phyloP scores from a whole-genome alignment of 1,140 invertebrate genomes.

The Drosophila teissieri region DNA sequence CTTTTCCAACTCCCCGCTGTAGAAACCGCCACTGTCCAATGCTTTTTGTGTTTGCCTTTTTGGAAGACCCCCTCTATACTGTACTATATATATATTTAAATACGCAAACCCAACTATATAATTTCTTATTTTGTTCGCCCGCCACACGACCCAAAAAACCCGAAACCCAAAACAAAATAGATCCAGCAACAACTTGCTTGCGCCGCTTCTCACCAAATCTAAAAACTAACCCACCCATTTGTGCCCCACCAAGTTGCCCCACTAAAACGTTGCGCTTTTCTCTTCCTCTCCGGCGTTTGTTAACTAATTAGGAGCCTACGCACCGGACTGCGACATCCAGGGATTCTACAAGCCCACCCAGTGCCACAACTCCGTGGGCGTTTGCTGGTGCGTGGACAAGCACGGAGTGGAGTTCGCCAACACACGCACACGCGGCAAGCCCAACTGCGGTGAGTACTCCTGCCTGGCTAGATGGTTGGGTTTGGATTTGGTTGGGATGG shows the following conservation, averaged over 20 bases:
- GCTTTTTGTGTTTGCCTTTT: conserved; percentile 64
- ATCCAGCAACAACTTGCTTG: conserved; percentile 65
- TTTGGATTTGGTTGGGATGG: not conserved
- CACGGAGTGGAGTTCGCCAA: conserved; percentile 95
- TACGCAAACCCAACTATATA: conserved; percentile 35
- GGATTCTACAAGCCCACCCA: conserved; percentile 94
- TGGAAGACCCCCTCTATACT: conserved; percentile 22
- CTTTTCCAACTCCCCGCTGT: conserved; percentile 11
- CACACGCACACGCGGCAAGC: conserved; percentile 92
- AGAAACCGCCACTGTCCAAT: conserved; percentile 39
- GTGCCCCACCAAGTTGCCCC: conserved; percentile 22
- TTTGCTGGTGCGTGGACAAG: conserved; percentile 97
- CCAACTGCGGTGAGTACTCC: conserved; percentile 92
- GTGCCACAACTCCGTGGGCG: conserved; percentile 92
- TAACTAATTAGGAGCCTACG: conserved; percentile 88
- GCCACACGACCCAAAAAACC: conserved; percentile 33
- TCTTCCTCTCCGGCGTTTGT: conserved; percentile 40
- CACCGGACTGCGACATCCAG: conserved; percentile 93
- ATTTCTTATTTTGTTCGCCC: conserved; percentile 31
- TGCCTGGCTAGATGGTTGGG: conserved; percentile 60
- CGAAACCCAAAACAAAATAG: conserved; percentile 46
- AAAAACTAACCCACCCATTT: conserved; percentile 4
- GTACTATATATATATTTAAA: not conserved
- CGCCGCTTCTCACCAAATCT: conserved; percentile 62
- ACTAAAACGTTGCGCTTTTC: conserved; percentile 67